phyloP scores from a whole-genome alignment of 2,888 invertebrate genomes.

The Imbricaverruca yamaguchii region DNA sequence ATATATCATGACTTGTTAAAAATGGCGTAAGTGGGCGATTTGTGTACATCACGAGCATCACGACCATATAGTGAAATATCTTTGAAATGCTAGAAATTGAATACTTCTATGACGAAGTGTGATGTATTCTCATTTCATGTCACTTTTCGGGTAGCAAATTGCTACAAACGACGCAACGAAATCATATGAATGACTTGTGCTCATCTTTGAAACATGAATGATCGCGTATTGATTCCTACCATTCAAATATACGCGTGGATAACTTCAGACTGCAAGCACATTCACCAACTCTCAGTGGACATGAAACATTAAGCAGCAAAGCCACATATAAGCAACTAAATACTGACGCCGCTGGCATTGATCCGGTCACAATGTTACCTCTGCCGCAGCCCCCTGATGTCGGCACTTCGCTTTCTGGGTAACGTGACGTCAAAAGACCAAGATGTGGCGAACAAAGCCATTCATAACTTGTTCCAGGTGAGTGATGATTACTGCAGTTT shows the following conservation, averaged over 20 bases:
- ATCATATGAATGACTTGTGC: too few relatives aligned
- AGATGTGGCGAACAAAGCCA: neutral
- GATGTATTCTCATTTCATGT: too few relatives aligned
- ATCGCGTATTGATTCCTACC: neutral
- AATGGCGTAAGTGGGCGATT: too few relatives aligned
- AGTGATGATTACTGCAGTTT: neutral
- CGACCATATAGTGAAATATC: neutral
- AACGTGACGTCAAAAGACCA: neutral
- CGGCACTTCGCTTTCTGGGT: neutral
- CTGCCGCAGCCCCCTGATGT: neutral
- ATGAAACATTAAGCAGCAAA: too few relatives aligned
- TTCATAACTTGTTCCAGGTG: neutral
- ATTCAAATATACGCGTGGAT: neutral
- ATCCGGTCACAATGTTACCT: neutral
- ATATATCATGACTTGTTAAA: neutral
- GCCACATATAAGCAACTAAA: neutral
- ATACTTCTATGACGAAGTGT: neutral
- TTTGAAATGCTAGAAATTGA: neutral
- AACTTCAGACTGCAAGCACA: neutral
- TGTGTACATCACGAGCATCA: neutral
- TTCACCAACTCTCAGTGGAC: too few relatives aligned
- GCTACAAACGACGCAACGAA: neutral
- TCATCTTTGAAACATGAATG: too few relatives aligned
- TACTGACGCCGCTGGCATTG: neutral
- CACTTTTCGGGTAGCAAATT: neutral